phyloP scores from a whole-genome alignment of 1,140 invertebrate genomes.

The Meloidogyne hapla region DNA sequence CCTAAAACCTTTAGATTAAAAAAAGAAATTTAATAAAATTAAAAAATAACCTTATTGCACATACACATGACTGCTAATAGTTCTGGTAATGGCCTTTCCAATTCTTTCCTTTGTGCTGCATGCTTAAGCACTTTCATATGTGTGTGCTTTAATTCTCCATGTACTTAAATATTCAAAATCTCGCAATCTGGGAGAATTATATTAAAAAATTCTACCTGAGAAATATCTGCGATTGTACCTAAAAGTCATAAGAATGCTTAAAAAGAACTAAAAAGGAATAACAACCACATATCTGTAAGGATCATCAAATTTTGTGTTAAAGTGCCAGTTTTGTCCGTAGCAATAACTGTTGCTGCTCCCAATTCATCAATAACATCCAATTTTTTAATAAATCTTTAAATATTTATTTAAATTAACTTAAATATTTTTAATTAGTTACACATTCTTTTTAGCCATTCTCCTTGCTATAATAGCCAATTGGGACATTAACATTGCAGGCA shows the following conservation, averaged over 20 bases:
- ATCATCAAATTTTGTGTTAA: constrained; percentile 99
- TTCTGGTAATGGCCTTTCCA: constrained; percentile 60
- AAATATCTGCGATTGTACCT: constrained; percentile 49
- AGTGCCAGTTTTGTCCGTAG: constrained; percentile 98
- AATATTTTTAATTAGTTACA: no score
- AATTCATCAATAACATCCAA: constrained; percentile 97
- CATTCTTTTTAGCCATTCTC: constrained; percentile 95
- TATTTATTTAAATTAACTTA: constrained; percentile 77
- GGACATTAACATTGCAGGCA: constrained; percentile 98
- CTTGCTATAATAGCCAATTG: constrained; percentile 95
- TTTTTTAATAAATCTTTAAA: constrained; percentile 12
- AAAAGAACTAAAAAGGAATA: not conserved
- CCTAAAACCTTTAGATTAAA: not conserved
- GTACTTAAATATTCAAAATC: constrained; percentile 29
- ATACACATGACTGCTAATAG: constrained; percentile 60
- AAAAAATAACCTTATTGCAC: constrained; percentile 56
- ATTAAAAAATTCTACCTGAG: constrained; percentile 29
- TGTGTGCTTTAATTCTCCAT: constrained; percentile 46
- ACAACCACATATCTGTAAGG: constrained; percentile 73
- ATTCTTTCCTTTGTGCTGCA: constrained; percentile 33
- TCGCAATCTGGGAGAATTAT: not conserved
- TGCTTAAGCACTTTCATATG: constrained; percentile 39
- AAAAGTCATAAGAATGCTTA: not conserved
- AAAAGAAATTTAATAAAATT: not conserved
- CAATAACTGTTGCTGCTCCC: constrained; percentile 92